phyloP scores from a whole-genome alignment of 92 coral and sea anemone species.

The Epizoanthus fatuus region DNA sequence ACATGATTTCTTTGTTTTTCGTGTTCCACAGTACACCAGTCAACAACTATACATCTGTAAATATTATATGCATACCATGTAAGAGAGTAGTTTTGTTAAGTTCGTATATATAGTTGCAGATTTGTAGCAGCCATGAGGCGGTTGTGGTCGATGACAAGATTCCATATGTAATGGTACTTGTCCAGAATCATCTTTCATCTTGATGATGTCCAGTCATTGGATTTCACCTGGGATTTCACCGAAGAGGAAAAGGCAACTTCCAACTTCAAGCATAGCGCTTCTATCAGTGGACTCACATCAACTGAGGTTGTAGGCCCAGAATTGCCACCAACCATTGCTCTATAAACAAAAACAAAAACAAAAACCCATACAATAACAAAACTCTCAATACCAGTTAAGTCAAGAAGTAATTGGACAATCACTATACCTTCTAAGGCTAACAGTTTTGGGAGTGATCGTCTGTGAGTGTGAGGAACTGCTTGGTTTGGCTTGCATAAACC shows the following conservation, averaged over 20 bases:
- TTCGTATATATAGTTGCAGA: slow-evolving; percentile 43
- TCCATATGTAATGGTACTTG: slow-evolving; percentile 45
- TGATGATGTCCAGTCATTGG: slow-evolving; percentile 18
- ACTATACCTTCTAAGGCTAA: slow-evolving; percentile 37
- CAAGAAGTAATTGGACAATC: too few relatives aligned
- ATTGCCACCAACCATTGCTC: slow-evolving; percentile 69
- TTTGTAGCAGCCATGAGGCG: slow-evolving; percentile 33
- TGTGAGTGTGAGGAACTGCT: not conserved
- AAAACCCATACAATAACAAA: too few relatives aligned
- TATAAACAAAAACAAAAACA: not conserved
- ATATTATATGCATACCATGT: too few relatives aligned
- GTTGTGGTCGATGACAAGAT: slow-evolving; percentile 19
- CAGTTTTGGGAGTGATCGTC: slow-evolving; percentile 35
- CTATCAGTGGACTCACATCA: slow-evolving; percentile 51
- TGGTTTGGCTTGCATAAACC: not conserved
- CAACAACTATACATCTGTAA: not conserved
- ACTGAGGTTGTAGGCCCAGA: slow-evolving; percentile 56
- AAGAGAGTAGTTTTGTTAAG: slow-evolving; percentile 51
- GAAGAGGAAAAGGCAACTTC: slow-evolving; percentile 38
- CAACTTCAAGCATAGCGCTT: slow-evolving; percentile 34
- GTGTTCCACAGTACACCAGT: not conserved
- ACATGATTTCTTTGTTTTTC: not conserved
- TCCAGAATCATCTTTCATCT: slow-evolving; percentile 51
- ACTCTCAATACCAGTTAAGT: too few relatives aligned
- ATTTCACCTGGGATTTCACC: slow-evolving; percentile 23